Base-by-base conservation (phyloP, 2,797 vertebrate species). In the Chaetophractus vellerosus region DNA sequence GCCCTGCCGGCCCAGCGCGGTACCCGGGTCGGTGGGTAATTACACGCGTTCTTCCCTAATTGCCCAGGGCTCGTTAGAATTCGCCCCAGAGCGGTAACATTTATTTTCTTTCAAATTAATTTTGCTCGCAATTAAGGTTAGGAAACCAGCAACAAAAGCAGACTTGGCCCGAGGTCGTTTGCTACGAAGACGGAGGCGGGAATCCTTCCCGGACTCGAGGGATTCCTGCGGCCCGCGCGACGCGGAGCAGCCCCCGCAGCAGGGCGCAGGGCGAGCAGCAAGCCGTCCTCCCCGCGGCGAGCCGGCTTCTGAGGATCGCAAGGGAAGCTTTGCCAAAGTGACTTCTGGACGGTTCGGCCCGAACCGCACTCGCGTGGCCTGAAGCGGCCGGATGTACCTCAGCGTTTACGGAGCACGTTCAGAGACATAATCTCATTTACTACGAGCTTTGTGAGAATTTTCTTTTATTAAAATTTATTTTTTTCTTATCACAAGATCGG, bases 41-140 rank as follows among this genome's bases (percentile, higher is more conserved):
- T 95, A 96, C 80, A 81, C 64, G 88, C 82, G 84, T 97, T 97
- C 91, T 93, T 95, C 76, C 84, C 92, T 96, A 97, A 97, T 97
- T 97, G 96, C 96, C 95, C 88, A 92, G 95, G 95, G 96, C 96
- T 97, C 95, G 38, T 97, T 96, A 97, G 95, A 96, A 95, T 97
- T 97, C 63, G 80, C 96, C 96, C 95, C 89, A 82, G 92, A 96
- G 95, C 93, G 57, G 86, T 96, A 92, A 92, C 92, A 93, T 94
- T 96, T 97, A 86, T 97, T 97, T 94, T 93, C 91, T 95, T 96
- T 95, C 95, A 93, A 96, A 97, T 97, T 97, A 96, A 96, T 84
- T 93, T 95, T 84, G 96, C 90, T 95, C 86, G 95, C 96, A 98
- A 97, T 98, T 98, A 97, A 97, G 92, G 48, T 92, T 75, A 96